Base-by-base conservation (phyloP, 2,113 vertebrate species). In the Sakesphorus luctuosus region DNA sequence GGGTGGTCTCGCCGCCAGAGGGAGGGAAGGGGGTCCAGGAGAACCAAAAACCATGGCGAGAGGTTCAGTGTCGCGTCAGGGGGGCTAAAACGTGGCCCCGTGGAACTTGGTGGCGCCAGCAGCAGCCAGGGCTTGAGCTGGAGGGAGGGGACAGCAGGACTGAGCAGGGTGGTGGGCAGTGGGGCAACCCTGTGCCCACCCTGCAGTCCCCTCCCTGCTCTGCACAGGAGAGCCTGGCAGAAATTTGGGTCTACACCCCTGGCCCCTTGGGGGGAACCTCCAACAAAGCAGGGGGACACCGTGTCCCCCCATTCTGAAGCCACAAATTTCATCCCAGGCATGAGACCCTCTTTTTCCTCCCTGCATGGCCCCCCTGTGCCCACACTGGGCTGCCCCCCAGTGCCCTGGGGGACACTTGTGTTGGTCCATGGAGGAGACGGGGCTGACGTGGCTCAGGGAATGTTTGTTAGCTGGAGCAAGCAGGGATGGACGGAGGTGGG, bases 81-180 rank as follows among this genome's bases (percentile, higher is more conserved):
- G 3, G 76, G 68, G 56, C 98, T 98, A 99, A 97, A 98, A 99
- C 12, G 98, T 98, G 88, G 98, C 98, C 97, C 98, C 97, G 19
- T 98, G 98, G 97, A 98, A 98, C 94, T 98, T 98, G 92, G 89
- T 58, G 73, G 98, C 85, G 11, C 98, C 98, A 40, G 98, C 98
- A 87, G 98, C 98, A 24, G 98, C 98, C 97, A 99, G 96, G 68
- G 98, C 98, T 98, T 99, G 99, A 98, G 98, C 99, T 99, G 81
- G 33, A 94, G 74, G 86, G 49, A 96, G 19, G 55, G 94, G 93
- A 61, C 62, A 97, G 91, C 5, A 4, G 52, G n/a, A 86, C 23
- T 86, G 73, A 93, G 87, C 2, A 7, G 63, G 50, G 43, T 7
- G 17, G 46, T 15, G 0, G 0, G 52, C 1, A 4, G 6, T 8